Percentiles rank a stretch among this genome's conserved stretches.
phyloP scores from a whole-genome alignment of 1,140 invertebrate species.

The Zaprionus camerounensis region DNA sequence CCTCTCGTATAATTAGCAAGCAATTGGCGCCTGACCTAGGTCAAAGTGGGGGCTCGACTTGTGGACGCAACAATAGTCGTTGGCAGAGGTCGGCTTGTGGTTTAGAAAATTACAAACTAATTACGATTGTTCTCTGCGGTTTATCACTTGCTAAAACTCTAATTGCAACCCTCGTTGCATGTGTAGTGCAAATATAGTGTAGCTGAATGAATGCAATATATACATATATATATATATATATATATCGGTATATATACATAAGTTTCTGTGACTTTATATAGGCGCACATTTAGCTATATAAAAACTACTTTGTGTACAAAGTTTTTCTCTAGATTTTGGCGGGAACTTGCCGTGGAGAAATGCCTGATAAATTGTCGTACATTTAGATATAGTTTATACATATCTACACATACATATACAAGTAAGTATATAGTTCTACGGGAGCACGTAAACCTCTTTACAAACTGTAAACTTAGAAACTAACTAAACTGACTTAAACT shows the following conservation, averaged over 20 bases:
- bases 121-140: not conserved
- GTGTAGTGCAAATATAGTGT: constrained; percentile 40
- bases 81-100: not conserved
- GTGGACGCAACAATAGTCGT: not conserved
- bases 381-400: not conserved
- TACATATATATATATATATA: not conserved
- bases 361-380: constrained; percentile 13
- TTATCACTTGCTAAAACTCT: constrained; percentile 10
- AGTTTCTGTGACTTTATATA: constrained; percentile 4
- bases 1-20: not conserved
- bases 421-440: not conserved
- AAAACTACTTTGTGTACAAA: constrained; percentile 11
- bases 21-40: not conserved
- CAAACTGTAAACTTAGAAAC: constrained; percentile 31
- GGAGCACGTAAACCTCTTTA: not conserved
- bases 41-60: not conserved
- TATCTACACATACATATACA: constrained; percentile 1
- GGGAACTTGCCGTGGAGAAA: constrained; percentile 29
- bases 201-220: constrained; percentile 19
- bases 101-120: not conserved
- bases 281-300: not conserved
- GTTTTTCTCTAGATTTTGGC: constrained; percentile 32
- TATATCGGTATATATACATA: not conserved
- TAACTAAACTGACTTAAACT: constrained; percentile 47
- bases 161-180: constrained; percentile 37